Evolutionary conservation across 2,888 invertebrate species (phyloP), one percentile per base, ranked within the genome.

Genomic region (Pseudococcus jackbeardsleyi): DNA sequence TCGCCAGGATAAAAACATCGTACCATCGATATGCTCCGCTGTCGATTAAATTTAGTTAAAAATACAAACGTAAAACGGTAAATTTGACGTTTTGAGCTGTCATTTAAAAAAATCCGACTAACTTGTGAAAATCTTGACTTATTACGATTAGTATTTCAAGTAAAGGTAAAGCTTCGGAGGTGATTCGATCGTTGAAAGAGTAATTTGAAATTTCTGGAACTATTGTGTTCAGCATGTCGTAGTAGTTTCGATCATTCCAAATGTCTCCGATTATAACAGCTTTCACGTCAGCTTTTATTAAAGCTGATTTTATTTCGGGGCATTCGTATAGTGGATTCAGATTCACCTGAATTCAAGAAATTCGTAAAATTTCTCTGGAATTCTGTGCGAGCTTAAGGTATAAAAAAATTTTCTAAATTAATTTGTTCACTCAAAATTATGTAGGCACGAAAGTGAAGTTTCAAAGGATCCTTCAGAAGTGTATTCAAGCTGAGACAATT

Each of bases 311-410:
- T 0, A 97, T 90, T 91, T 98, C 97, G 12, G 92, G 91, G 0
- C 93, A 92, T 91, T 94, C 94, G 91, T 95, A 96, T 0, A 94
- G 93, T 0, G 97, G 95, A 91, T 98, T 97, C 46, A 97, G 93
- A 89, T 94, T 95, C 12, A 96, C 96, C 92, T 95, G 91, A 59
- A 91, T 91, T 8, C 11, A 12, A 88, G 68, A 11, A 68, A 11
- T 7, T 50, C 11, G 50, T 50, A 50, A 50, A 2, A 2, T 33
- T 33, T 33, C 3, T 33, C 26, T 33, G 15, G 15, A 9, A 15
- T 0, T 50, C 15, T 33, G 3, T 33, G 26, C 1, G 26, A 33
- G 26, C 3, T 33, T 33, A 33, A 33, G 3, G 1, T 33, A 33
- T 33, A 3, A 33, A 33, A 33, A 33, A 33, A 33, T 33, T 33